Conservation (phyloP, 2,797 vertebrate species). For the Notolepis coatsorum region DNA sequence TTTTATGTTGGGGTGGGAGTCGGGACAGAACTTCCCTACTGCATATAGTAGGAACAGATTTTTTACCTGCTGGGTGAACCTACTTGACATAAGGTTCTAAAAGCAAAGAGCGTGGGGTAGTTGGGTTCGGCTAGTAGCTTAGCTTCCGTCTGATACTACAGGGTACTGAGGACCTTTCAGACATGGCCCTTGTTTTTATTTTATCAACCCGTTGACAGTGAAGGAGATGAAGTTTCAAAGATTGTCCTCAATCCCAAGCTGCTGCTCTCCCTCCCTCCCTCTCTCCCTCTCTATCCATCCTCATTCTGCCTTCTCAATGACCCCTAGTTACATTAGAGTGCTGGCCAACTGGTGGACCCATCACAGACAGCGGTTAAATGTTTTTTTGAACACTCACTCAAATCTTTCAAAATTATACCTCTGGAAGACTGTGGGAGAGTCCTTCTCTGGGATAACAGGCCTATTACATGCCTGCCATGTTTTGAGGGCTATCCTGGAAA, state of each 20-base stretch:
- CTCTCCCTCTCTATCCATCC: background rate
- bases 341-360: slow-evolving; percentile 21
- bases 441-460: slow-evolving; percentile 29
- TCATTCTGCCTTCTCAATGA: slow-evolving; percentile 31
- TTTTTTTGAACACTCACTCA: too few relatives aligned
- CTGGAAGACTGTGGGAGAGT: slow-evolving; percentile 48
- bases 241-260: slow-evolving; percentile 12
- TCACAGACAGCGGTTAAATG: slow-evolving; percentile 15
- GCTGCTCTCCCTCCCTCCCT: slow-evolving; percentile 35
- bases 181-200: slow-evolving; percentile 42
- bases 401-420: slow-evolving; percentile 53
- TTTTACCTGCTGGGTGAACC: too few relatives aligned
- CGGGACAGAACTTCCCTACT: too few relatives aligned
- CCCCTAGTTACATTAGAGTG: background rate
- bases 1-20: too few relatives aligned
- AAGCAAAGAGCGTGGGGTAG: too few relatives aligned
- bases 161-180: too few relatives aligned
- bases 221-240: slow-evolving; percentile 13
- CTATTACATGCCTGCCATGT: slow-evolving; percentile 51
- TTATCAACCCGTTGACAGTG: slow-evolving; percentile 44
- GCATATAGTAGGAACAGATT: too few relatives aligned
- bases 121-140: too few relatives aligned
- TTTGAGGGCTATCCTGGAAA: slow-evolving; percentile 58
- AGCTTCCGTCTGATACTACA: too few relatives aligned
- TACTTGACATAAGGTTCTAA: too few relatives aligned